Conservation (phyloP, 1,140 invertebrate species). For the Hyles euphorbiae region DNA sequence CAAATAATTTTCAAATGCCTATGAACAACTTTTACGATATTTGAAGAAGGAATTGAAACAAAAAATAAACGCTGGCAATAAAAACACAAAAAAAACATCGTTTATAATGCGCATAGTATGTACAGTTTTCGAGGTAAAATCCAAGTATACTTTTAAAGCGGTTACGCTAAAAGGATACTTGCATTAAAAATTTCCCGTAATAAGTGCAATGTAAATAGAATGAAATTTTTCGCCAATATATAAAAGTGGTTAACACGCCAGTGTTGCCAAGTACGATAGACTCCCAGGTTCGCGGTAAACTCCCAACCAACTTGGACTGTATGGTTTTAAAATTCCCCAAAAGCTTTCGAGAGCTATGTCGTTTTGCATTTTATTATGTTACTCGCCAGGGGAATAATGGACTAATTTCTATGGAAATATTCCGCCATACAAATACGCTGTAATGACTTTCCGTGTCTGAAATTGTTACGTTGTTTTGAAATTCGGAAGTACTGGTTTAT, state of each 20-base stretch:
- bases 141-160: no score
- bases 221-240: neutral
- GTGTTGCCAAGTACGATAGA: slow-evolving; percentile 1
- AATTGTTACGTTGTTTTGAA: neutral
- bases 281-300: neutral
- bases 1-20: no score
- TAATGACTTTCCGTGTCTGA: neutral
- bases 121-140: no score
- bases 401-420: slow-evolving; percentile 12
- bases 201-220: slow-evolving; percentile 1
- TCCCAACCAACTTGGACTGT: neutral
- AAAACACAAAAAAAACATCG: neutral
- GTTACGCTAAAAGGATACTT: no score
- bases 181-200: no score
- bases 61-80: neutral
- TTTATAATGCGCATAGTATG: no score
- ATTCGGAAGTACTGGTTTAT: neutral
- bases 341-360: neutral
- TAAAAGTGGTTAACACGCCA: slow-evolving; percentile 4
- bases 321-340: slow-evolving; percentile 3
- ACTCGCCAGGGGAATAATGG: slow-evolving; percentile 6
- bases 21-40: no score
- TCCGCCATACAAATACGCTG: neutral
- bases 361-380: slow-evolving; percentile 7
- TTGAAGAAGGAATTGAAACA: no score